Base-by-base conservation (phyloP, 1,140 invertebrate species). In the Cyclina sinensis region DNA sequence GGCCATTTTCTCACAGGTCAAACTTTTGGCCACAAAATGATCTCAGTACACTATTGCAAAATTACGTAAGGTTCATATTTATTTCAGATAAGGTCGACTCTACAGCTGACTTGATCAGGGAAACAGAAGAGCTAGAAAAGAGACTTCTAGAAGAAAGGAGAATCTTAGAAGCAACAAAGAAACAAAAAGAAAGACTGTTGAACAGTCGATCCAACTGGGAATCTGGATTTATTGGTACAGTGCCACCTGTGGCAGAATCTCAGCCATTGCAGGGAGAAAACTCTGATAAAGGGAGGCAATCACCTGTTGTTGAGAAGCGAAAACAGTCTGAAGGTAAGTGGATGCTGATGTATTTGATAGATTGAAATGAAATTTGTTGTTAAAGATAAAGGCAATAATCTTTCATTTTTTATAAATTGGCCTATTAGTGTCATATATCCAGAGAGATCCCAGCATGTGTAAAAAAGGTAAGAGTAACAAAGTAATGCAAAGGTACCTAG, bases 51-150 rank as follows among this genome's bases (percentile, higher is more conserved):
- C n/a, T n/a, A n/a, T n/a, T n/a, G n/a, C n/a, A n/a, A n/a, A n/a
- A n/a, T n/a, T n/a, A n/a, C n/a, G n/a, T n/a, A n/a, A n/a, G n/a
- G 43, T 43, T 43, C 14, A 14, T 43, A 43, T 7, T 14, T 43
- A 37, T 57, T 78, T 0, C 5, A 90, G 89, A 76, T 39, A 43
- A 79, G 30, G 80, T 68, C 7, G 90, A 91, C 62, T 86, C 88
- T 27, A 91, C 90, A 59, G 85, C 76, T 9, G 88, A 91, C 14
- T 78, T 92, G 0, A 91, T 92, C 24, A 84, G 79, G 24, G 91
- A 92, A 80, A 86, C 89, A 73, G 90, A 92, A 62, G 73, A 85
- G 54, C 18, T 90, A 1, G 82, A 91, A 35, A 80, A 51, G 59
- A 54, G 70, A 46, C 30, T 91, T 9, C 54, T 54, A 24, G 73